Conservation (phyloP, 2,113 vertebrate genomes). For the Ailuropoda melanoleuca region DNA sequence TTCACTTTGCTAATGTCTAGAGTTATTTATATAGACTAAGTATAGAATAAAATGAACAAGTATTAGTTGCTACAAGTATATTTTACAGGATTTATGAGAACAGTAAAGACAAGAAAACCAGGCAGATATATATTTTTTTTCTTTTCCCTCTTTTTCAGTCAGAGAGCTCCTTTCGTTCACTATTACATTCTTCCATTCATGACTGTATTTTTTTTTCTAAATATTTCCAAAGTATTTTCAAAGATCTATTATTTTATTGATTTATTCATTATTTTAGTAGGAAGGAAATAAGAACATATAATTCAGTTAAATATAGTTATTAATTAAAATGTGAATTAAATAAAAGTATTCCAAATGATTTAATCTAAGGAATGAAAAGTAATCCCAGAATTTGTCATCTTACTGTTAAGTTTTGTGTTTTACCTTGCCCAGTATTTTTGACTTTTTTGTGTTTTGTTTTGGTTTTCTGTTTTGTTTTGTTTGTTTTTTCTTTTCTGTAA, state of each 20-base stretch:
- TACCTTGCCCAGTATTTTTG: background rate
- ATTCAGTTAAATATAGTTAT: background rate
- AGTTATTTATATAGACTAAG: background rate
- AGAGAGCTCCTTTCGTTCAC: background rate
- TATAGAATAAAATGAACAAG: background rate
- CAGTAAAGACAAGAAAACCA: background rate
- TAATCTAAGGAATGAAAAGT: background rate
- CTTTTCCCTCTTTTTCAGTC: background rate
- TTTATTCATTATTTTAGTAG: background rate
- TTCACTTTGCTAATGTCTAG: background rate
- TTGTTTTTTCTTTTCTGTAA: background rate
- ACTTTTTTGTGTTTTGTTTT: background rate
- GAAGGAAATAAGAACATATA: background rate
- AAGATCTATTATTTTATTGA: background rate
- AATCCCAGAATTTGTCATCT: background rate
- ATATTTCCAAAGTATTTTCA: background rate
- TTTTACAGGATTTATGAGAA: background rate
- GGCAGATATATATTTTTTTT: background rate
- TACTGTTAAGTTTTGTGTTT: background rate
- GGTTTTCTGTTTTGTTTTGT: background rate
- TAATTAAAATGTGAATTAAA: background rate
- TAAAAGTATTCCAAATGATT: background rate
- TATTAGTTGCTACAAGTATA: background rate
- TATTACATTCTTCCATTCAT: background rate
- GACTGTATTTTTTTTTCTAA: background rate